phyloP scores from a whole-genome alignment of 2,888 invertebrate species.

The Macrophya annulata region DNA sequence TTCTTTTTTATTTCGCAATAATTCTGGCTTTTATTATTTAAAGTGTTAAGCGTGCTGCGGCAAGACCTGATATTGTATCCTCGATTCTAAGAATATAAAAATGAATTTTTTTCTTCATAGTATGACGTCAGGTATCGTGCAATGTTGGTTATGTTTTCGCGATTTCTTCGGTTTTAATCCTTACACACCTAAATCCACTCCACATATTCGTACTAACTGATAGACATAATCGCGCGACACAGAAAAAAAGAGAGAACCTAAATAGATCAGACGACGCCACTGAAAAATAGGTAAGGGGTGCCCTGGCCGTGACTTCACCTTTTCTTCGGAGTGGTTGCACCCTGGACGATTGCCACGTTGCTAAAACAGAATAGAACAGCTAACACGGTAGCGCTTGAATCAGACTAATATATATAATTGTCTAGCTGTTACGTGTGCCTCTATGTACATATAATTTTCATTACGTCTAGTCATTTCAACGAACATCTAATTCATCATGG shows the following conservation, averaged over 20 bases:
- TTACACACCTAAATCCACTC: neutral
- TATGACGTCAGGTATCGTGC: neutral
- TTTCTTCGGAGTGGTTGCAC: slow-evolving; percentile 59
- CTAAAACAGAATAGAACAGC: slow-evolving; percentile 64
- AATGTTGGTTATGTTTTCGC: neutral
- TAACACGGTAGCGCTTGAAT: slow-evolving; percentile 30
- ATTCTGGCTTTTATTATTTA: neutral
- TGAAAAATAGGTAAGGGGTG: slow-evolving; percentile 63
- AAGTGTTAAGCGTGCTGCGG: neutral
- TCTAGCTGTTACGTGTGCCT: neutral
- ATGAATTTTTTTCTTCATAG: neutral
- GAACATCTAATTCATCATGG: neutral
- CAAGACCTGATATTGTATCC: neutral
- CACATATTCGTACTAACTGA: neutral
- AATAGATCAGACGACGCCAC: slow-evolving; percentile 64
- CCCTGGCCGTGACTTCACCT: slow-evolving; percentile 68
- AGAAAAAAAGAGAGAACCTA: slow-evolving; percentile 43
- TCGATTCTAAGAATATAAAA: neutral
- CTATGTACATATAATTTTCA: neutral
- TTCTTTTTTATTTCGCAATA: too few species aligned
- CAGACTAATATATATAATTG: neutral
- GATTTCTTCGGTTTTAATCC: neutral
- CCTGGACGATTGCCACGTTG: slow-evolving; percentile 65
- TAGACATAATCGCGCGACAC: neutral
- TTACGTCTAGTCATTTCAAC: neutral